phyloP scores from a whole-genome alignment of 1,140 invertebrate genomes.

The Pachyrhynchus sulphureomaculatus region DNA sequence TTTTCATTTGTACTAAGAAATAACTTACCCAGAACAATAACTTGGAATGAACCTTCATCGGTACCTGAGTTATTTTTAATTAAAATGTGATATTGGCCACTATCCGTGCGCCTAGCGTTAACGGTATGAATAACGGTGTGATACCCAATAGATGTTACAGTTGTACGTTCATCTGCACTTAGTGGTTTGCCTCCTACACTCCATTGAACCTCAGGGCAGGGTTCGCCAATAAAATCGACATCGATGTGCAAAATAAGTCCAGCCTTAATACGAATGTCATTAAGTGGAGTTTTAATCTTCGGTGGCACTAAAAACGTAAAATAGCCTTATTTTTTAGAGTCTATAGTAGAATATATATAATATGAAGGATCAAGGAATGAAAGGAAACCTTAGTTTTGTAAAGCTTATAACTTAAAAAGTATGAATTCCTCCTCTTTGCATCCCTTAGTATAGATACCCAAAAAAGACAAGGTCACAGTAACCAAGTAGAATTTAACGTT shows the following conservation, averaged over 20 bases:
- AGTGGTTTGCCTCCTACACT: conserved; percentile 73
- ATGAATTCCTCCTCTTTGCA: too few relatives aligned
- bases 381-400: too few relatives aligned
- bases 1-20: neutral
- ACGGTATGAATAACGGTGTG: conserved; percentile 90
- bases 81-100: conserved; percentile 78
- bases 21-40: conserved; percentile 74
- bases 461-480: too few relatives aligned
- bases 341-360: too few relatives aligned
- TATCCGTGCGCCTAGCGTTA: conserved; percentile 81
- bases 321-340: neutral
- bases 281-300: conserved; percentile 87
- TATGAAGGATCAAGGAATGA: too few relatives aligned
- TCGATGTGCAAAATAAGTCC: conserved; percentile 91
- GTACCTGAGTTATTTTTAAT: conserved; percentile 86
- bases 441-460: too few relatives aligned
- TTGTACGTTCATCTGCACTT: conserved; percentile 75
- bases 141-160: conserved; percentile 84
- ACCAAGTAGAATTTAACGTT: too few relatives aligned
- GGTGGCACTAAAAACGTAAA: conserved; percentile 68
- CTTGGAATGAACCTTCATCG: conserved; percentile 85
- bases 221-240: conserved; percentile 90
- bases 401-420: too few relatives aligned
- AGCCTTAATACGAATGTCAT: conserved; percentile 85
- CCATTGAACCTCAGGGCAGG: conserved; percentile 84